Base-by-base conservation (phyloP, 1,140 invertebrate genomes). In the Lepidotrigona ventralis region DNA sequence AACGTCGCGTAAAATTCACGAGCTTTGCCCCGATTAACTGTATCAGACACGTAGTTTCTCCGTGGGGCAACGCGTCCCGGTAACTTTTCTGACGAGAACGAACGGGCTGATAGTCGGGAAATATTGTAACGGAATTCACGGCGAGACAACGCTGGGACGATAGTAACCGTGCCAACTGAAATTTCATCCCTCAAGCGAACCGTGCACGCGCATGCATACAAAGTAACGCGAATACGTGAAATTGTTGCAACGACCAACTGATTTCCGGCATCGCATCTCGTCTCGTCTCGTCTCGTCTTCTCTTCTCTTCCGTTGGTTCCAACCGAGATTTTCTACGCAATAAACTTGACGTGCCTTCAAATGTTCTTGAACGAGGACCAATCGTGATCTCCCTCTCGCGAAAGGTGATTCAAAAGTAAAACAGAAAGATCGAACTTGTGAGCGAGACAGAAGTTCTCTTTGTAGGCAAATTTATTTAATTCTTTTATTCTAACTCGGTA, bases 101-200 rank as follows among this genome's bases (percentile, higher is more conserved):
- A 60, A 76, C 70, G 56, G 56, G 54, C 75, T 81, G 83, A 56
- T 84, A 76, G 85, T 64, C 77, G 86, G 63, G 71, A 85, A 85
- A 88, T 87, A 85, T 81, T 83, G 69, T 85, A 88, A 88, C 86
- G 83, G 83, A 85, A 74, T 77, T 84, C 70, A 51, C 54, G 72
- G 39, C 39, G 76, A 83, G 81, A 86, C 85, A 84, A 71, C 77
- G 74, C 56, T 69, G 83, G 83, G 75, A 39, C 81, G 81, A 87
- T 84, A 79, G 81, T 66, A 39, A 66, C 46, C 46, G 75, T 87
- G 79, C 68, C 79, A 85, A 88, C 83, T 85, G 84, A 88, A 89
- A 88, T 89, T 88, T 88, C 84, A 79, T 88, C 79, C 72, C 56
- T 68, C 74, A 12, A 17, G 29, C 54, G 39, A 68, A 8, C 26